These are phyloP conservation scores for Drosophila willistoni DNA, from an alignment of 1,140 invertebrate species.

Conservation along the genomic window DNA sequence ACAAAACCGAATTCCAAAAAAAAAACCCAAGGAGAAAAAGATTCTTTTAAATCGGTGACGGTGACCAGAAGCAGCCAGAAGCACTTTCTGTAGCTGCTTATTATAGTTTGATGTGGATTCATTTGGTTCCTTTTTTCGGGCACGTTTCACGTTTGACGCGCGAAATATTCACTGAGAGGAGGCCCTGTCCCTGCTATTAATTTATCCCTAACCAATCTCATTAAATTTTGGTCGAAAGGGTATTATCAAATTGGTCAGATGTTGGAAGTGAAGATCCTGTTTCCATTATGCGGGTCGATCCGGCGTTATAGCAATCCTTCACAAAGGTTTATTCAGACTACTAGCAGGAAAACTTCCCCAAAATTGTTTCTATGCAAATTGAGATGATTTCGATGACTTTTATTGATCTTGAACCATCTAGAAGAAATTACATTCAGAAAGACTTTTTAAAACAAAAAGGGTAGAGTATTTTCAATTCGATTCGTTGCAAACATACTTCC, in stretches of 20 bases:
- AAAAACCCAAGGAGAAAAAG: conserved; percentile 29
- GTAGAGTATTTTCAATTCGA: too few species aligned
- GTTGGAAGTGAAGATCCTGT: not conserved
- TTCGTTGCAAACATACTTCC: not conserved
- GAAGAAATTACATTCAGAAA: too few species aligned
- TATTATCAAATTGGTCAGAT: conserved; percentile 1
- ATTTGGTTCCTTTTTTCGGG: conserved; percentile 30
- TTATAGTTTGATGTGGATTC: conserved; percentile 68
- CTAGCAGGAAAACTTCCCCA: too few species aligned
- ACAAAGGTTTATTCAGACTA: too few species aligned
- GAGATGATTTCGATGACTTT: too few species aligned
- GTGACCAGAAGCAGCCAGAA: conserved; percentile 81
- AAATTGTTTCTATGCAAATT: too few species aligned
- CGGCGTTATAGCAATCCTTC: too few species aligned
- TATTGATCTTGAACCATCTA: too few species aligned
- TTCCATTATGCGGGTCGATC: not conserved
- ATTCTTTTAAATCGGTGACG: conserved; percentile 28
- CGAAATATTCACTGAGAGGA: conserved; percentile 39
- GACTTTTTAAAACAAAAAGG: too few species aligned
- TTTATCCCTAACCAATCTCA: conserved; percentile 36
- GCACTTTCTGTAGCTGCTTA: conserved; percentile 78
- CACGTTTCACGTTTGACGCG: conserved; percentile 76
- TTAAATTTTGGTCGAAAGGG: not conserved
- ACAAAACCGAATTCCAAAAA: not conserved
- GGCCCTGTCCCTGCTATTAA: conserved; percentile 56